Base-by-base conservation (phyloP, 2,113 vertebrate species). In the Takifugu bimaculatus region DNA sequence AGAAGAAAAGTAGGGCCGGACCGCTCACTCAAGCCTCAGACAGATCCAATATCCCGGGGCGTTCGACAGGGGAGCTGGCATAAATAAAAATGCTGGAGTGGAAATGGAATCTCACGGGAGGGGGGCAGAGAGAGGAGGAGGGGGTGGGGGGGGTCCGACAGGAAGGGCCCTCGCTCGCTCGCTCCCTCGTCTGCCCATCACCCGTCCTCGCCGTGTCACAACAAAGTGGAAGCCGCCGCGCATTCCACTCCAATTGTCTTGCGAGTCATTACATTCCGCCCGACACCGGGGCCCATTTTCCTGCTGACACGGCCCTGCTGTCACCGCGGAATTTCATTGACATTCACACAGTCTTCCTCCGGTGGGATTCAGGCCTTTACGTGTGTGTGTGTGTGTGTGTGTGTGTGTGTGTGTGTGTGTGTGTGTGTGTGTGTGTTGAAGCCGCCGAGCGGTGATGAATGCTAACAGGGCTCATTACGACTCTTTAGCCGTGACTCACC, bases 301-400 rank as follows among this genome's bases (percentile, higher is more conserved):
- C 60, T 63, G 67, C 78, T 80, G 81, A 88, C 81, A 83, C 27
- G 68, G 56, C 72, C 35, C 68, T 11, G 73, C 81, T 85, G 79
- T 83, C 81, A 82, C 57, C 60, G 26, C 71, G 54, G 72, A 80
- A 81, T 78, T 51, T n/a, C 77, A 71, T 74, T 83, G 85, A 80
- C 85, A 86, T 84, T 82, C 79, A 84, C 69, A 84, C 82, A 85
- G 80, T 81, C 77, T 70, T 55, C 56, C 73, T 79, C 85, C 69
- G 1, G 56, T 26, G 75, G 67, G 75, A 77, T 39, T 28, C 54
- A 25, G 2, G 26, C 52, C 58, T 69, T 58, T 59, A 50, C 54
- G 35, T 59, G 3, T 13, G n/a, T 5, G 61, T 32, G 50, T 55
- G 53, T 49, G 26, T 62, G 61, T 56, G 4, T 60, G 47, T 57